phyloP scores from a whole-genome alignment of 35 echinoderm and acorn worm species.

The Patiria miniata region DNA sequence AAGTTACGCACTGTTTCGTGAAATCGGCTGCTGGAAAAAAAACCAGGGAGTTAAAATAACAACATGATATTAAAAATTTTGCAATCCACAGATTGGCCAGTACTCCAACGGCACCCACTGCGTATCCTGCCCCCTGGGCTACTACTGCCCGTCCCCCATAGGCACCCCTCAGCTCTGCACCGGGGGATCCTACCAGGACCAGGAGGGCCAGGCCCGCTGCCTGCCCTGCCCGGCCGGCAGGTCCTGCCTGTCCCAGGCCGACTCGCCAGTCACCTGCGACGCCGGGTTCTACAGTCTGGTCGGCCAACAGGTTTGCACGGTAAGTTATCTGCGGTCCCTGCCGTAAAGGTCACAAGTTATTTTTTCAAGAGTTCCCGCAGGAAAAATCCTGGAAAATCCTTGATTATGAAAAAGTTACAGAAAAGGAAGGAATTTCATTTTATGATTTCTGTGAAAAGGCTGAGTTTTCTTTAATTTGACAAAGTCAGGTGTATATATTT shows the following conservation, averaged over 20 bases:
- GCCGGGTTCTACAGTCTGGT: conserved; percentile 84
- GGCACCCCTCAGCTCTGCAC: conserved; percentile 78
- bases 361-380: too few species aligned
- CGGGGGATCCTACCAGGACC: conserved; percentile 83
- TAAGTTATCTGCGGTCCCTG: conserved; percentile 35
- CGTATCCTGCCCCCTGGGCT: conserved; percentile 75
- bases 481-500: too few species aligned
- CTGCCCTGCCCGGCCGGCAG: conserved; percentile 74
- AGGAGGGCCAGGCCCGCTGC: conserved; percentile 73
- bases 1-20: too few species aligned
- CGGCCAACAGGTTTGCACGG: conserved; percentile 85
- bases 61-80: too few species aligned
- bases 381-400: too few species aligned
- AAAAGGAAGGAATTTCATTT: too few species aligned
- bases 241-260: conserved; percentile 58
- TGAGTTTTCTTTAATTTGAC: too few species aligned
- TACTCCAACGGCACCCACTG: conserved; percentile 97
- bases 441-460: too few species aligned
- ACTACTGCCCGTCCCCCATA: conserved; percentile 92
- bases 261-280: conserved; percentile 63
- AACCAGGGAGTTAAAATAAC: too few species aligned
- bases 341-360: background rate
- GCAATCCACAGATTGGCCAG: conserved; percentile 69
- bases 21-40: too few species aligned
- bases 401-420: too few species aligned